phyloP scores from a whole-genome alignment of 1,140 invertebrate species.

The Leptinotarsa lineolata region DNA sequence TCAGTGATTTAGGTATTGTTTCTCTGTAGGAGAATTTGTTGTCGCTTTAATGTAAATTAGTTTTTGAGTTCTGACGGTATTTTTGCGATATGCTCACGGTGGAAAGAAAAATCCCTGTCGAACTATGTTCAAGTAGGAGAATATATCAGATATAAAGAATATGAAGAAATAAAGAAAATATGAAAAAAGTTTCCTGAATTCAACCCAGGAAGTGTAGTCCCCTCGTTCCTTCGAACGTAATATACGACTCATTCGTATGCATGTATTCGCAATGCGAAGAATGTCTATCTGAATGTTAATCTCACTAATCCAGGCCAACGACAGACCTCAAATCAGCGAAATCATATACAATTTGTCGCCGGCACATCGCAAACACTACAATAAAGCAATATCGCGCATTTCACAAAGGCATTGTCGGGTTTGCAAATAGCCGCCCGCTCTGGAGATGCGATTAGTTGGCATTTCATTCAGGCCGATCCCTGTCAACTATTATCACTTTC shows the following conservation, averaged over 20 bases:
- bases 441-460: slow-evolving; percentile 25
- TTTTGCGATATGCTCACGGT: too few relatives aligned
- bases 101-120: too few relatives aligned
- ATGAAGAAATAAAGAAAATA: too few relatives aligned
- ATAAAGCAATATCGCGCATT: slow-evolving; percentile 24
- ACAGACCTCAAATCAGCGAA: slow-evolving; percentile 20
- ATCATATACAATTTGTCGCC: slow-evolving; percentile 30
- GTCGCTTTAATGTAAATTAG: too few relatives aligned
- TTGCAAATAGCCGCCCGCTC: slow-evolving; percentile 13
- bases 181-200: too few relatives aligned
- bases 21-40: too few relatives aligned
- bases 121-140: too few relatives aligned
- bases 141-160: too few relatives aligned
- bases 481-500: slow-evolving; percentile 26
- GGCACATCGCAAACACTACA: slow-evolving; percentile 21
- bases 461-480: slow-evolving; percentile 28
- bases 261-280: slow-evolving; percentile 21
- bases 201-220: too few relatives aligned
- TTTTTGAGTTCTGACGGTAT: too few relatives aligned
- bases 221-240: too few relatives aligned
- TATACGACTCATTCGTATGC: not conserved
- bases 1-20: too few relatives aligned
- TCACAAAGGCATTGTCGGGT: slow-evolving; percentile 29
- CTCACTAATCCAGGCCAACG: slow-evolving; percentile 20
- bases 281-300: slow-evolving; percentile 20